Evolutionary conservation across 2,113 vertebrate species (phyloP).

Genomic region (Zosterops borbonicus): DNA sequence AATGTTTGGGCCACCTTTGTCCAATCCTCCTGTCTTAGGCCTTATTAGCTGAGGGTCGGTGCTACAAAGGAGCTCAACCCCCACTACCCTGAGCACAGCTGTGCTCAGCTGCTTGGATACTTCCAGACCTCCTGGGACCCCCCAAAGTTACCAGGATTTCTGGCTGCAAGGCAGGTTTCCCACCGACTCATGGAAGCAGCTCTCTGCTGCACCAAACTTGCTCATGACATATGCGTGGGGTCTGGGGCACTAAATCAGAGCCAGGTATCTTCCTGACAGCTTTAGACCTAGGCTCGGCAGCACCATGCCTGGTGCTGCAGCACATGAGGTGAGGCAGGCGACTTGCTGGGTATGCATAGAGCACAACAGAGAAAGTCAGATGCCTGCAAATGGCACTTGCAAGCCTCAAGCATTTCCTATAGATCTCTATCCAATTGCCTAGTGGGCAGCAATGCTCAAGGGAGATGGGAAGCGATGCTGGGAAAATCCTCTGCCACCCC

Average conservation of each 20-base stretch:
- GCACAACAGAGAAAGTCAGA: not conserved
- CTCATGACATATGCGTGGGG: not conserved
- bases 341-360: not conserved
- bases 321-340: fast-evolving
- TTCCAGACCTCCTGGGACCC: not conserved
- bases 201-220: not conserved
- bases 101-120: not conserved
- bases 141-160: not conserved
- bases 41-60: not conserved
- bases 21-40: not conserved
- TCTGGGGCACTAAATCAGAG: not conserved
- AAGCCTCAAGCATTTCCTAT: not conserved
- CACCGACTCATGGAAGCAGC: fast-evolving
- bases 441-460: not conserved
- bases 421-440: not conserved
- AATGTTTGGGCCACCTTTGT: not conserved
- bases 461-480: fast-evolving
- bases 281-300: not conserved
- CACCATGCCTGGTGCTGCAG: not conserved
- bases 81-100: not conserved
- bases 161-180: not conserved
- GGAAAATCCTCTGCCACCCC: not conserved
- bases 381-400: not conserved
- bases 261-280: not conserved
- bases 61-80: not conserved